Percentiles rank a stretch among this genome's conserved stretches.
These are phyloP conservation scores for Ptychoptera albimana DNA, from an alignment of 2,888 invertebrate species.

Conservation along the genomic window DNA sequence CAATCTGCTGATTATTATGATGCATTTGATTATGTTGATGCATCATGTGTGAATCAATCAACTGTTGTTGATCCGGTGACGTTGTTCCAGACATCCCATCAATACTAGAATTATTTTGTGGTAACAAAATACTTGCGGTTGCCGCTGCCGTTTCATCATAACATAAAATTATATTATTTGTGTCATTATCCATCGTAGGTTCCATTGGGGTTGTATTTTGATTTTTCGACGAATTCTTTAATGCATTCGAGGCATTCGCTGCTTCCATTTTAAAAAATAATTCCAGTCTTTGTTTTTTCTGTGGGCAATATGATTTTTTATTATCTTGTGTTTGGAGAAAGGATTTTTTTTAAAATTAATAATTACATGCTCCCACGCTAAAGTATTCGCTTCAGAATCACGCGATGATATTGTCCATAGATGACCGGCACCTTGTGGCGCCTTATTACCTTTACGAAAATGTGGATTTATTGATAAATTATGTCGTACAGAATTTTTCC, in stretches of 20 bases:
- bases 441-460: slow-evolving; percentile 74
- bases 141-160: slow-evolving; percentile 28
- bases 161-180: slow-evolving; percentile 13
- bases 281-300: slow-evolving; percentile 39
- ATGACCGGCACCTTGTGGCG: slow-evolving; percentile 76
- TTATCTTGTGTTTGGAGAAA: not conserved
- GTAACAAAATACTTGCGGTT: slow-evolving; percentile 16
- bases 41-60: no score
- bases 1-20: not conserved
- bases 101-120: no score
- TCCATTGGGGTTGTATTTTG: slow-evolving; percentile 9
- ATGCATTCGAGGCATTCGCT: slow-evolving; percentile 18
- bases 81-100: slow-evolving; percentile 7
- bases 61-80: slow-evolving; percentile 2
- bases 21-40: not conserved
- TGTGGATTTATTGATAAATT: slow-evolving; percentile 86
- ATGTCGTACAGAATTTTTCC: slow-evolving; percentile 86
- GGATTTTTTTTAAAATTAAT: not conserved
- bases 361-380: slow-evolving; percentile 40
- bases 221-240: slow-evolving; percentile 12
- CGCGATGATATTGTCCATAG: slow-evolving; percentile 71
- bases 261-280: slow-evolving; percentile 35
- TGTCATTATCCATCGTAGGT: slow-evolving; percentile 14
- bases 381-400: slow-evolving; percentile 36
- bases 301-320: slow-evolving; percentile 1